These are phyloP conservation scores for Glossophaga mutica DNA, from an alignment of 2,797 vertebrate genomes.

Conservation along the genomic window DNA sequence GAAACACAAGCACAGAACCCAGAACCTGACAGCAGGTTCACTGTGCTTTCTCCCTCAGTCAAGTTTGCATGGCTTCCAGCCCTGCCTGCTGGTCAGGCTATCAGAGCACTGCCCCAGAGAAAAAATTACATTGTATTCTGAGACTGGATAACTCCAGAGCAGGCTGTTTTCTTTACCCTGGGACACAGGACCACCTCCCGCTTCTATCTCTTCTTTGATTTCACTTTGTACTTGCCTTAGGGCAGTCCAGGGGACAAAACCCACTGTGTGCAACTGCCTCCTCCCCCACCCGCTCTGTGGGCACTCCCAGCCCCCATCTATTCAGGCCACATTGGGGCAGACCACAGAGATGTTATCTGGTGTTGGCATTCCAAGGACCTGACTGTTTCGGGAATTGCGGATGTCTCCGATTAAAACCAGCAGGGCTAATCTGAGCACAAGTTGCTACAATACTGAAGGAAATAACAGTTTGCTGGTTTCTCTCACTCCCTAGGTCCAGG, in stretches of 20 bases:
- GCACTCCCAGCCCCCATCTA: neutral
- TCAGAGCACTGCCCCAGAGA: neutral
- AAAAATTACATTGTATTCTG: conserved; percentile 59
- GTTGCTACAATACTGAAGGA: conserved; percentile 39
- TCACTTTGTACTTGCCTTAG: conserved; percentile 20
- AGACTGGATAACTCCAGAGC: conserved; percentile 38
- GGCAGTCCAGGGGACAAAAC: conserved; percentile 30
- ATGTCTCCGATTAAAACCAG: conserved; percentile 54
- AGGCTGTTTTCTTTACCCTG: conserved; percentile 55
- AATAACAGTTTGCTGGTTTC: neutral
- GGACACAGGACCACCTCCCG: neutral
- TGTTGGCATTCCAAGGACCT: conserved; percentile 36
- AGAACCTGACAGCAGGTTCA: neutral
- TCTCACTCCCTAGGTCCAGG: neutral
- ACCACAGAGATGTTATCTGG: neutral
- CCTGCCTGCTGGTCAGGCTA: conserved; percentile 34
- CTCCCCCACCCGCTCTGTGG: neutral
- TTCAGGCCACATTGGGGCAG: neutral
- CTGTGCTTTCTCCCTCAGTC: neutral
- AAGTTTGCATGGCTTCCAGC: neutral
- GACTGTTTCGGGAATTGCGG: conserved; percentile 31
- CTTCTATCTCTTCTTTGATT: neutral
- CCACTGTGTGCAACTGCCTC: neutral
- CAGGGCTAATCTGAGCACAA: conserved; percentile 22
- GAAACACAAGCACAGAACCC: neutral